A percentile compares a stretch with the other conserved stretches of the same genome.
Evolutionary conservation across 2,113 vertebrate genomes (phyloP).

Genomic region (Petrocephalus microphthalmus): DNA sequence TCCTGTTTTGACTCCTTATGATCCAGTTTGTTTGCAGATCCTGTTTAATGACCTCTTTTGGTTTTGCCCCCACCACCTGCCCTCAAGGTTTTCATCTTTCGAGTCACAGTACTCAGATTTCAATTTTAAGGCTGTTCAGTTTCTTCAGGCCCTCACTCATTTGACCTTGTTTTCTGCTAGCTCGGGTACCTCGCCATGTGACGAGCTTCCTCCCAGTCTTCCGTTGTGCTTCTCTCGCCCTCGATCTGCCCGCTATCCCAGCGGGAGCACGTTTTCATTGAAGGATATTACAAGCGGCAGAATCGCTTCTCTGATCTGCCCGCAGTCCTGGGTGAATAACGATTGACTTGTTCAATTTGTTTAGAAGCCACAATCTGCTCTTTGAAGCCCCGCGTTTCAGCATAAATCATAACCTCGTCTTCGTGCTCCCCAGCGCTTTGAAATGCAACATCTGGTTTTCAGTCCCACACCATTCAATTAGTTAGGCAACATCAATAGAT

Average conservation of each 20-base stretch:
- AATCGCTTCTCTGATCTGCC: constrained; percentile 64
- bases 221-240: constrained; percentile 45
- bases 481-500: constrained; percentile 69
- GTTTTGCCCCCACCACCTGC: no score
- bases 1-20: no score
- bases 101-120: background rate
- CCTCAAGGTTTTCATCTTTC: no score
- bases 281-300: constrained; percentile 70
- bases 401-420: constrained; percentile 75
- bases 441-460: constrained; percentile 75
- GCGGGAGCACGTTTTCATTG: constrained; percentile 60
- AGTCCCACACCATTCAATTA: constrained; percentile 69
- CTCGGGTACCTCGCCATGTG: constrained; percentile 65
- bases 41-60: no score
- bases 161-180: constrained; percentile 23
- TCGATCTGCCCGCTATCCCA: constrained; percentile 50
- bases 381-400: constrained; percentile 74
- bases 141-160: background rate
- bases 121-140: background rate
- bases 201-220: constrained; percentile 42
- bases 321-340: constrained; percentile 71
- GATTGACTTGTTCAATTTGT: constrained; percentile 82
- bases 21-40: no score
- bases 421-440: constrained; percentile 64
- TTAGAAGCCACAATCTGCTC: constrained; percentile 63